These are phyloP conservation scores for Alexandromys fortis DNA, from an alignment of 2,113 vertebrate genomes.

Conservation along the genomic window DNA sequence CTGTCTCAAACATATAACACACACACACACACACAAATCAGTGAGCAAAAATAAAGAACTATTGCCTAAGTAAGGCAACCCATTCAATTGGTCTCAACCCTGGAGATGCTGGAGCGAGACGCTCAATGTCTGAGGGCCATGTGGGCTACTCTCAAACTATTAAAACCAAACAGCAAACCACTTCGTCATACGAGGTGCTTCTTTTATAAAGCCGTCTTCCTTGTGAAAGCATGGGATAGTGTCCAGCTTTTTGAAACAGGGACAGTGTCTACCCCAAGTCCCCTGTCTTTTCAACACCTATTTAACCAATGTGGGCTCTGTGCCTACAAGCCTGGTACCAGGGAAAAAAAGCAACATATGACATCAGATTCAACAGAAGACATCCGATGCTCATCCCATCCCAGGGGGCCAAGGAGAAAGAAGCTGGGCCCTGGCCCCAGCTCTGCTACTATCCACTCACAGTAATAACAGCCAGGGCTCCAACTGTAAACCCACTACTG, in stretches of 20 bases:
- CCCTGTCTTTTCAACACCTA: background rate
- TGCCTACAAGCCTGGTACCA: background rate
- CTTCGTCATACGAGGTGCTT: accelerated
- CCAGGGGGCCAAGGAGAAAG: too few species aligned
- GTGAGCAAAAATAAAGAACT: background rate
- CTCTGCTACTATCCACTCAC: background rate
- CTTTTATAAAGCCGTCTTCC: background rate
- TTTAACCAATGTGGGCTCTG: background rate
- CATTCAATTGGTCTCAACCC: background rate
- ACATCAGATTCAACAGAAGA: too few species aligned
- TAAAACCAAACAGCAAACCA: background rate
- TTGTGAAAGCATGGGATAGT: background rate
- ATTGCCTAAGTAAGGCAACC: background rate
- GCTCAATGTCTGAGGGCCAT: background rate
- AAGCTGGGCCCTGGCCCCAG: too few species aligned
- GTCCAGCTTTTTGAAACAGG: too few species aligned
- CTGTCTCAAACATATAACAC: background rate
- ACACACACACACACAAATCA: background rate
- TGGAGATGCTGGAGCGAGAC: background rate
- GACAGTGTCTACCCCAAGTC: accelerated
- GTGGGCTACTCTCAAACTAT: background rate
- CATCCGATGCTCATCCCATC: background rate
- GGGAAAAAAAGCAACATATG: too few species aligned
- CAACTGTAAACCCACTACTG: background rate
- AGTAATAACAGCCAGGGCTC: too few species aligned